A percentile compares a stretch with the other conserved stretches of the same genome.
phyloP scores from a whole-genome alignment of 2,113 vertebrate species.

The Mirza zaza region DNA sequence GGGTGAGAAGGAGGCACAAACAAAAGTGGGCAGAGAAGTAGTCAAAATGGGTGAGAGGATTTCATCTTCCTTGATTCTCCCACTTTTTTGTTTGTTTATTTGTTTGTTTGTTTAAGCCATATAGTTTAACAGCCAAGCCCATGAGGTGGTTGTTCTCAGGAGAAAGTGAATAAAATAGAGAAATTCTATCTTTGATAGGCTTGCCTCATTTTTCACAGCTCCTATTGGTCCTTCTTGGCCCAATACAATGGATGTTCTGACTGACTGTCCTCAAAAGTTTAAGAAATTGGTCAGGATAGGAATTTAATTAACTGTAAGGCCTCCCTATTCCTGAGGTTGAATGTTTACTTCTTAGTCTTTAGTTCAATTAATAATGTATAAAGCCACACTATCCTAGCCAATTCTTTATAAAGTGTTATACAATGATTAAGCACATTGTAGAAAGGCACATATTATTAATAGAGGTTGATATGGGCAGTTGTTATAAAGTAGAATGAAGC shows the following conservation, averaged over 20 bases:
- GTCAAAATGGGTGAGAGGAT: neutral
- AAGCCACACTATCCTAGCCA: neutral
- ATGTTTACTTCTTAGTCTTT: neutral
- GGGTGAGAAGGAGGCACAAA: neutral
- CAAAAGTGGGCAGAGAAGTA: neutral
- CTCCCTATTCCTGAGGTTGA: neutral
- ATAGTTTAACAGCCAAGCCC: neutral
- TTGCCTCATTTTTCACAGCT: neutral
- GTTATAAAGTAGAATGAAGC: neutral
- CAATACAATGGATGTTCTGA: neutral
- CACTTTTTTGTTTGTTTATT: neutral
- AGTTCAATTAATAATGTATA: neutral
- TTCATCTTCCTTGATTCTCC: neutral
- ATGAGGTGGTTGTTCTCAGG: neutral
- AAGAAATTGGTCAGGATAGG: neutral
- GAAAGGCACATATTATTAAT: neutral
- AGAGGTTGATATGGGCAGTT: neutral
- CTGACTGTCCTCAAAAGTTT: neutral
- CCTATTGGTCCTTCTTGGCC: neutral
- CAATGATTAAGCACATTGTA: neutral
- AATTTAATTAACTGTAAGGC: neutral
- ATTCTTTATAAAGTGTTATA: neutral
- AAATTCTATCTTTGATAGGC: neutral
- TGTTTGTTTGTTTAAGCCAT: neutral
- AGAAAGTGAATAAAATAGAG: neutral